Evolutionary conservation across 2,113 vertebrate genomes (phyloP).

Genomic region (Turnix velox): DNA sequence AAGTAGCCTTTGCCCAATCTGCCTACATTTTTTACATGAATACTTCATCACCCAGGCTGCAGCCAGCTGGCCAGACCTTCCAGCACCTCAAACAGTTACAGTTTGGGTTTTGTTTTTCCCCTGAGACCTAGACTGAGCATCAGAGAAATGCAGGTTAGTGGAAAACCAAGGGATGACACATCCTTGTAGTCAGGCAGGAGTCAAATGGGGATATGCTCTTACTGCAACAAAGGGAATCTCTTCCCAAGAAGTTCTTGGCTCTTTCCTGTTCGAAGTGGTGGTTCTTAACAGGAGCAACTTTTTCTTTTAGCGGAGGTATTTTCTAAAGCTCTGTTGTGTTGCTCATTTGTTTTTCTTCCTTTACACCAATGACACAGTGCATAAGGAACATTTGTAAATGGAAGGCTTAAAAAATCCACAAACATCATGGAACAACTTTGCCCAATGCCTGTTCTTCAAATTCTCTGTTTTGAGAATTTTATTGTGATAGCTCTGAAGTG

Average conservation of each 20-base stretch:
- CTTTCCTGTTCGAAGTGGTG: neutral
- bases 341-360: neutral
- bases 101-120: neutral
- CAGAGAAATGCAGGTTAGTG: neutral
- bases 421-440: neutral
- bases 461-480: neutral
- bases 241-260: neutral
- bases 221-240: neutral
- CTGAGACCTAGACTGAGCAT: neutral
- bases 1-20: neutral
- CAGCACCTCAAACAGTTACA: neutral
- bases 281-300: neutral
- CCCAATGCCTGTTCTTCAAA: neutral
- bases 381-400: neutral
- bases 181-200: neutral
- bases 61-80: neutral
- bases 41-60: neutral
- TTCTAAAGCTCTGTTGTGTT: neutral
- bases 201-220: neutral
- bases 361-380: fast-evolving
- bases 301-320: neutral
- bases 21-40: neutral
- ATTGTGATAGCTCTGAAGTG: neutral
- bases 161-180: neutral
- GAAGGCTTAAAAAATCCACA: neutral